These are phyloP conservation scores for Aphelenchoides fujianensis DNA, from an alignment of 1,140 invertebrate genomes.

Conservation along the genomic window DNA sequence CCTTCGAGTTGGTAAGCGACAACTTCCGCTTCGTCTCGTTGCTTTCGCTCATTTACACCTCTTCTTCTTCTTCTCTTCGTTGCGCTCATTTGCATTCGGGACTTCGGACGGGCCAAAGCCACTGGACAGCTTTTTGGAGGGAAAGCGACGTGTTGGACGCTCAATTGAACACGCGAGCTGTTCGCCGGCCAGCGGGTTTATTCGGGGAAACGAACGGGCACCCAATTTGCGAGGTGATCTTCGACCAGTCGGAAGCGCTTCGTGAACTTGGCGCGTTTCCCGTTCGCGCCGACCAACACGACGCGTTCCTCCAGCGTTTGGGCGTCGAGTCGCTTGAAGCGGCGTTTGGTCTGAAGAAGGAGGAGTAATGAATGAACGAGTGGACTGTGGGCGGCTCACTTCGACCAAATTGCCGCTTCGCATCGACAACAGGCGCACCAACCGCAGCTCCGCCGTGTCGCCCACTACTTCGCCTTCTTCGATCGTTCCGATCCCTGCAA, in stretches of 20 bases:
- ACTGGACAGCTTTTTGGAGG: too few relatives aligned
- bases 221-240: background rate
- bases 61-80: too few relatives aligned
- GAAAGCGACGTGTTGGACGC: too few relatives aligned
- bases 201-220: too few relatives aligned
- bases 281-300: background rate
- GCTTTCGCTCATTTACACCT: too few relatives aligned
- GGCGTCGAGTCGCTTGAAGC: background rate
- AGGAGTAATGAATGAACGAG: constrained; percentile 1
- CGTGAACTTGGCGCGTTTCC: background rate
- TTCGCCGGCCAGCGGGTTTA: too few relatives aligned
- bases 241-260: constrained; percentile 11
- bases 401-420: background rate
- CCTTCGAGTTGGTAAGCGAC: constrained; percentile 58
- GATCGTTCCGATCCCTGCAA: constrained; percentile 52
- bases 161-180: too few relatives aligned
- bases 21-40: background rate
- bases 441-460: constrained; percentile 33
- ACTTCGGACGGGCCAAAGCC: too few relatives aligned
- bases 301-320: background rate
- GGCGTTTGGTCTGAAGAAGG: background rate
- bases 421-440: constrained; percentile 41
- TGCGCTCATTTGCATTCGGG: too few relatives aligned
- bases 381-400: too few relatives aligned
- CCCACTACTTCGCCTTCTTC: constrained; percentile 49